These are phyloP conservation scores for Tupiocoris notatus DNA, from an alignment of 2,888 invertebrate genomes.

Conservation along the genomic window DNA sequence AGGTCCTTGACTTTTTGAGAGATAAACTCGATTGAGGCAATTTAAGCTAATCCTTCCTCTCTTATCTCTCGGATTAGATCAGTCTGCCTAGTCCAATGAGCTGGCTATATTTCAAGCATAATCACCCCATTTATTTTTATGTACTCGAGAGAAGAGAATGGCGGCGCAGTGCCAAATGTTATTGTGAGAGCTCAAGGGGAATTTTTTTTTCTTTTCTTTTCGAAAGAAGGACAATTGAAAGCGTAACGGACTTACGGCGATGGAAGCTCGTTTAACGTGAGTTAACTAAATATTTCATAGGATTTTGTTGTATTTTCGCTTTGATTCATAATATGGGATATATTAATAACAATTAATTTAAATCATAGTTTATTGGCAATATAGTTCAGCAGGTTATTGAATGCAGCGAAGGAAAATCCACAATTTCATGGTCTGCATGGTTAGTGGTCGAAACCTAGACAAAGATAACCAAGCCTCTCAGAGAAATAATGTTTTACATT, in stretches of 20 bases:
- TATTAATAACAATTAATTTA: too few species aligned
- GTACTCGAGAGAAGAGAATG: background rate
- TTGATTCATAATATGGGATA: too few species aligned
- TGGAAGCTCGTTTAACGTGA: background rate
- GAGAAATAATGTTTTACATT: too few species aligned
- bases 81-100: slow-evolving; percentile 11
- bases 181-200: background rate
- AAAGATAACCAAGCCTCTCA: too few species aligned
- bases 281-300: too few species aligned
- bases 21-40: background rate
- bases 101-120: slow-evolving; percentile 12
- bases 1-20: background rate
- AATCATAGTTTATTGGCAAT: too few species aligned
- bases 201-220: background rate
- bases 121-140: slow-evolving; percentile 28
- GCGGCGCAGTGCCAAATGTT: background rate
- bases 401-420: too few species aligned
- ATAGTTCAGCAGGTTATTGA: too few species aligned
- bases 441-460: too few species aligned
- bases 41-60: slow-evolving; percentile 15
- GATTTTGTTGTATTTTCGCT: too few species aligned
- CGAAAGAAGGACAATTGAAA: background rate
- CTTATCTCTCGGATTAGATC: slow-evolving; percentile 24
- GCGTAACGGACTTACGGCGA: background rate
- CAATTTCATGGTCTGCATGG: too few species aligned